Base-by-base conservation (phyloP, 2,888 invertebrate species). In the Leucophora obtusa region DNA sequence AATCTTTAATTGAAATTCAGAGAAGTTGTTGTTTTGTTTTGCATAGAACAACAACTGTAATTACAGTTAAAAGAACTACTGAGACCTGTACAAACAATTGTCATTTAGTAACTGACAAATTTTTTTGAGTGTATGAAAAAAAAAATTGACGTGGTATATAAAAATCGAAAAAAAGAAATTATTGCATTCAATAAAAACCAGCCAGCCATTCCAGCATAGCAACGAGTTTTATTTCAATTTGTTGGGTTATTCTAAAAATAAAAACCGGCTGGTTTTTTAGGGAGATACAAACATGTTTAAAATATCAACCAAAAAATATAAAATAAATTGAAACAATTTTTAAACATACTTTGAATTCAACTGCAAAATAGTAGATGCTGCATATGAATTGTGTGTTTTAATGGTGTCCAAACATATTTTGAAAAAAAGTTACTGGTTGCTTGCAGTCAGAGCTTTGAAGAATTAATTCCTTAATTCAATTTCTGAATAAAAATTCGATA, bases 191-290 rank as follows among this genome's bases (percentile, higher is more conserved):
- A 81, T 73, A 75, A 68, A 79, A 72, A 60, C 35, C 74, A 86
- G 85, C 86, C 85, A 84, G 87, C 86, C 85, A 85, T 83, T 83
- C 84, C 86, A 85, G 86, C 87, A 85, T 87, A 87, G 88, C 87
- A 89, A 89, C 89, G 85, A 86, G 88, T 88, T 89, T 86, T 68
- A 75, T 38, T 58, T 10, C 24, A 38, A 24, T 47, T 28, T 14
- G 50, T 51, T 47, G 68, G 69, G 60, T 62, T 38, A 70, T 81
- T 81, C 77, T 81, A 77, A 77, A 81, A 77, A 77, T 81, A 81
- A 81, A 72, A 47, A 77, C 81, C 77, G 81, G 73, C 81, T 73
- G 81, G 73, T 81, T 81, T 43, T 80, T 73, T 60, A 70, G 69
- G 66, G 77, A 73, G 66, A 51, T 35, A 73, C 53, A 73, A 59